These are phyloP conservation scores for Manis pentadactyla DNA, from an alignment of 2,797 vertebrate species.

Conservation along the genomic window DNA sequence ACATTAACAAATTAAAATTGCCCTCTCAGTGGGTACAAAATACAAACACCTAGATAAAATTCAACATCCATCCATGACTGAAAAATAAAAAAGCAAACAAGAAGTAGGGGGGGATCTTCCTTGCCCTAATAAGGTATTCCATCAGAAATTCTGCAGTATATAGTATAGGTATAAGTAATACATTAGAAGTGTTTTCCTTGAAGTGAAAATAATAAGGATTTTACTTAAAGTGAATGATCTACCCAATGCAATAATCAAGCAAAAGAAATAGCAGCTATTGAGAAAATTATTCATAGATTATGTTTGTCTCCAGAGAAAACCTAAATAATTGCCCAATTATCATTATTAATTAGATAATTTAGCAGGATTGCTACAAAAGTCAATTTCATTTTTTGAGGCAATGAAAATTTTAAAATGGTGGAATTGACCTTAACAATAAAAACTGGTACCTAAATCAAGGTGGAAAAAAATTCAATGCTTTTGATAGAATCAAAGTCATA, in stretches of 20 bases:
- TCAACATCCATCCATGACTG: not conserved
- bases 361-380: not conserved
- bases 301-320: not conserved
- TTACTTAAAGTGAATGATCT: not conserved
- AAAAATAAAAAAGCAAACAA: not conserved
- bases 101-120: not conserved
- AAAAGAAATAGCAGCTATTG: not conserved
- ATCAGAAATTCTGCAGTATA: not conserved
- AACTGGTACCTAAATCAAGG: not conserved
- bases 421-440: conserved; percentile 2
- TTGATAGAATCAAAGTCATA: not conserved
- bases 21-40: not conserved
- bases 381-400: not conserved
- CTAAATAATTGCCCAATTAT: not conserved
- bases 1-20: not conserved
- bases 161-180: not conserved
- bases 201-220: not conserved
- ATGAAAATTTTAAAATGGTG: not conserved
- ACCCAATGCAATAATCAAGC: not conserved
- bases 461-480: not conserved
- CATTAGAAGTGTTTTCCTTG: not conserved
- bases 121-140: not conserved
- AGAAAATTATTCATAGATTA: not conserved
- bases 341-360: not conserved
- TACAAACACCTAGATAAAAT: not conserved